phyloP scores from a whole-genome alignment of 2,888 invertebrate genomes.

The Formica aserva region DNA sequence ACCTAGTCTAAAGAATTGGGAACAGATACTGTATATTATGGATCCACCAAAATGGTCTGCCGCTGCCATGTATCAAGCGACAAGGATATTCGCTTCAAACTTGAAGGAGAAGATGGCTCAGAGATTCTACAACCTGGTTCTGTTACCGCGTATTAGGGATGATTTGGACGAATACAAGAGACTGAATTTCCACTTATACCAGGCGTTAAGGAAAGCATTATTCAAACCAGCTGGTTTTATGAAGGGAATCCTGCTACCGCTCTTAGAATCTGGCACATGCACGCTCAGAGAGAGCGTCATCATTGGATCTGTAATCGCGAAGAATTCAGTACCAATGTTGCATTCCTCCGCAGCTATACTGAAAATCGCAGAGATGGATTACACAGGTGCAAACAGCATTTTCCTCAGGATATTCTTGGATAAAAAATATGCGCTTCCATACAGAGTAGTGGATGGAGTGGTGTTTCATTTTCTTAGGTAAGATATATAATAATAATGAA shows the following conservation, averaged over 20 bases:
- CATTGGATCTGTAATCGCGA: slow-evolving; percentile 95
- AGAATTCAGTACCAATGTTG: slow-evolving; percentile 96
- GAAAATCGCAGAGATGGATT: slow-evolving; percentile 99
- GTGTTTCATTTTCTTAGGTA: slow-evolving; percentile 97
- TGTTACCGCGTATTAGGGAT: slow-evolving; percentile 96
- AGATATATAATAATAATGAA: slow-evolving; percentile 59
- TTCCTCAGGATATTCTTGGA: slow-evolving; percentile 97
- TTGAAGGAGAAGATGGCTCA: slow-evolving; percentile 98
- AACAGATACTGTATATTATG: slow-evolving; percentile 94
- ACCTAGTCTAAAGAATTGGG: slow-evolving; percentile 97
- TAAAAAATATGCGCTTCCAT: slow-evolving; percentile 99
- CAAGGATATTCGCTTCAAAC: slow-evolving; percentile 98
- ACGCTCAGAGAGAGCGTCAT: slow-evolving; percentile 98
- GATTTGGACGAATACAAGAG: slow-evolving; percentile 98
- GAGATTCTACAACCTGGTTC: slow-evolving; percentile 96
- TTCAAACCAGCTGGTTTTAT: slow-evolving; percentile 99
- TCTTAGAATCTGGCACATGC: slow-evolving; percentile 95
- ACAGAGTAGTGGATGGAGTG: slow-evolving; percentile 96
- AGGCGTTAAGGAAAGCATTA: slow-evolving; percentile 95
- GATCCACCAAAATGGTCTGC: slow-evolving; percentile 98
- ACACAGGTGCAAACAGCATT: slow-evolving; percentile 97
- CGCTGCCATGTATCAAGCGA: slow-evolving; percentile 98
- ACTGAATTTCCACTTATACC: slow-evolving; percentile 98
- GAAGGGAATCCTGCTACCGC: slow-evolving; percentile 94
- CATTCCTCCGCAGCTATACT: slow-evolving; percentile 98